Percentiles rank a stretch among this genome's conserved stretches.
phyloP scores from a whole-genome alignment of 2,888 invertebrate species.

The Mesorhabditis sp. region DNA sequence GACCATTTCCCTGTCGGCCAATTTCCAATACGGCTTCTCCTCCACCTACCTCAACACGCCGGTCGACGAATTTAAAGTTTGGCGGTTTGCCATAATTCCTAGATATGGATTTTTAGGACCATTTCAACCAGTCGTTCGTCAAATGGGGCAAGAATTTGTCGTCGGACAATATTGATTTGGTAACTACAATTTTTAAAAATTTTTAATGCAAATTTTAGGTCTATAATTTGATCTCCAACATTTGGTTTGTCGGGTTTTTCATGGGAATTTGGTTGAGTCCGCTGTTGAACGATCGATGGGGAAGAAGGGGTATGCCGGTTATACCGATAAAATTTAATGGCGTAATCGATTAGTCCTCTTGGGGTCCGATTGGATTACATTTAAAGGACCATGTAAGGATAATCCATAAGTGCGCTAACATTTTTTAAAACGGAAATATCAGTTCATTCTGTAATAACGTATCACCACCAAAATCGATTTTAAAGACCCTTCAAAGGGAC shows the following conservation, averaged over 20 bases:
- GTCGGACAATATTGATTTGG: slow-evolving; percentile 18
- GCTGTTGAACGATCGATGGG: slow-evolving; percentile 41
- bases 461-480: too few species aligned
- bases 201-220: not conserved
- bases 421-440: too few species aligned
- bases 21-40: slow-evolving; percentile 46
- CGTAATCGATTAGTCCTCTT: too few species aligned
- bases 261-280: slow-evolving; percentile 45
- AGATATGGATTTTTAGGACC: slow-evolving; percentile 14
- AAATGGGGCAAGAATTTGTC: slow-evolving; percentile 23
- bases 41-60: slow-evolving; percentile 46
- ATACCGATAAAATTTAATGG: too few species aligned
- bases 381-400: too few species aligned
- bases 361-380: too few species aligned
- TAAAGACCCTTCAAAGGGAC: too few species aligned
- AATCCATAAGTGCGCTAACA: too few species aligned
- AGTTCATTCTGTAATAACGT: too few species aligned
- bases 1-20: slow-evolving; percentile 13
- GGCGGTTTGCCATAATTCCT: not conserved
- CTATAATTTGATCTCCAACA: slow-evolving; percentile 40
- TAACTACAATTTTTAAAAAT: not conserved
- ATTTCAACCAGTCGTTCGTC: slow-evolving; percentile 25
- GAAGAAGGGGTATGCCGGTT: slow-evolving; percentile 32
- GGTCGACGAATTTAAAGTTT: slow-evolving; percentile 41
- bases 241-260: slow-evolving; percentile 49